phyloP scores from a whole-genome alignment of 2,113 vertebrate species.

The Pachypanchax playfairii region DNA sequence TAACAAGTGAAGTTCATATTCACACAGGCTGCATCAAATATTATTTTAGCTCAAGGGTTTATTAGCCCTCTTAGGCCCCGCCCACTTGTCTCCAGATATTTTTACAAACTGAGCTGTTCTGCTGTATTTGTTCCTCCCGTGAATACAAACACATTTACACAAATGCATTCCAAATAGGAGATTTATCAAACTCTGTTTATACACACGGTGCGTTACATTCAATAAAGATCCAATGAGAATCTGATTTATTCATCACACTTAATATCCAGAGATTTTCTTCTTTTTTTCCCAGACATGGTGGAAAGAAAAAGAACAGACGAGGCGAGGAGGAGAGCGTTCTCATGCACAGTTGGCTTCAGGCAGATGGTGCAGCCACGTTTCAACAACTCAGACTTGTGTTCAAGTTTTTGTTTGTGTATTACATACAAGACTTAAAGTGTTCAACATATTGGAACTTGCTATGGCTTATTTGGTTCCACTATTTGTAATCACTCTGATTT shows the following conservation, averaged over 20 bases:
- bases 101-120: too few relatives aligned
- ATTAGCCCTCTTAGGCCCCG: too few relatives aligned
- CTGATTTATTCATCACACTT: neutral
- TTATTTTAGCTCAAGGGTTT: too few relatives aligned
- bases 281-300: neutral
- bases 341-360: neutral
- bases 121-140: too few relatives aligned
- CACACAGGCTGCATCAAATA: too few relatives aligned
- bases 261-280: neutral
- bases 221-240: neutral
- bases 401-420: slow-evolving; percentile 1
- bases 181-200: too few relatives aligned
- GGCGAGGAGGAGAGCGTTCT: neutral
- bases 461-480: neutral
- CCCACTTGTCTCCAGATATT: too few relatives aligned
- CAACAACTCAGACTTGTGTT: neutral
- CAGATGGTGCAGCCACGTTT: slow-evolving; percentile 5
- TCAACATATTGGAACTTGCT: slow-evolving; percentile 1
- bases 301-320: neutral
- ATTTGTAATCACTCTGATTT: neutral
- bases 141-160: too few relatives aligned
- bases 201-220: too few relatives aligned
- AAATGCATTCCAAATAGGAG: too few relatives aligned
- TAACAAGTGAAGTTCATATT: too few relatives aligned
- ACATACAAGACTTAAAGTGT: slow-evolving; percentile 9